These are phyloP conservation scores for roundworm (Caenorhabditis elegans) DNA, from an alignment of 1,140 invertebrate genomes.

Conservation along the genomic window WBcel235 BX284606.5:8091501-8092000, in stretches of 20 bases:
- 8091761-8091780: slow-evolving; percentile 54
- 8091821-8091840: slow-evolving; percentile 55
- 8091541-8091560: not conserved
- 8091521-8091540: not conserved
- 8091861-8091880: slow-evolving; percentile 60
- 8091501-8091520: not conserved
- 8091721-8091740: not conserved
- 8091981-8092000: slow-evolving; percentile 68
- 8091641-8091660: slow-evolving; percentile 87
- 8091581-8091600: slow-evolving; percentile 46
- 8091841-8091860: slow-evolving; percentile 62
- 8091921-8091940: slow-evolving; percentile 65
- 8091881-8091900: slow-evolving; percentile 58
- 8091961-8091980: slow-evolving; percentile 73
- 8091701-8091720: not conserved
- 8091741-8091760: slow-evolving; percentile 56
- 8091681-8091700: slow-evolving; percentile 66
- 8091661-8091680: slow-evolving; percentile 82
- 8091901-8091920: slow-evolving; percentile 53
- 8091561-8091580: not conserved
- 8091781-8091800: slow-evolving; percentile 53
- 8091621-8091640: slow-evolving; percentile 85
- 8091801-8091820: slow-evolving; percentile 39
- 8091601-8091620: slow-evolving; percentile 81
- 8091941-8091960: slow-evolving; percentile 73